Evolutionary conservation across 2,888 invertebrate genomes (phyloP), one percentile per base, ranked within the genome.

Genomic region (Leptopilina myrica): DNA sequence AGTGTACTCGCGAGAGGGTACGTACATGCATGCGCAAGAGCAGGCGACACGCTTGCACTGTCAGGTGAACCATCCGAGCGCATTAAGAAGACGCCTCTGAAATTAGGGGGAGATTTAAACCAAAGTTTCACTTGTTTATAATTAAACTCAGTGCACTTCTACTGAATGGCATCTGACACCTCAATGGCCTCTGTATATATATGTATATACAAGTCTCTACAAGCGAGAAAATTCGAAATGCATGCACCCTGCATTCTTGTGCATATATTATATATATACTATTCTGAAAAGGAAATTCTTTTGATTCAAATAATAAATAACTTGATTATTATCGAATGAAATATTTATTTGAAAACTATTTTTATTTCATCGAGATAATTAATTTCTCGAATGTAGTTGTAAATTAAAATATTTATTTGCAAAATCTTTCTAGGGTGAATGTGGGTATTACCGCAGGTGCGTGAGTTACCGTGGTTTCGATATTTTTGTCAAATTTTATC

Each of bases 21-120:
- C 2, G 49, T 73, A 56, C 26, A 15, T 66, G 9, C 15, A 66
- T 15, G n/a, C 62, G 20, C 62, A 15, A 59, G 11, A 40, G 43
- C 66, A 53, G 12, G 26, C 49, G 69, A 73, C 69, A 73, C 73
- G 73, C 73, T 73, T 73, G 76, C 65, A 20, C 77, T 80, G 83
- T 83, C 82, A 81, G 80, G 82, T 82, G 81, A 83, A 78, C 66
- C 77, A 80, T 20, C 77, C 81, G 80, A 69, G 82, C 76, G 82
- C 76, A 66, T 73, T 78, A 76, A 69, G 79, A 76, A 20, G 76
- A 82, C 80, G 84, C 80, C 84, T 79, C 81, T 76, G 80, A 84
- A 82, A 82, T 84, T 81, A 84, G 78, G 79, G 78, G 79, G 80
- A 82, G 26, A 76, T 64, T 73, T 73, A 73, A 73, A 73, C 33